A percentile compares a stretch with the other conserved stretches of the same genome.
These are phyloP conservation scores for Amphipoea lucens DNA, from an alignment of 2,888 invertebrate species.

Conservation along the genomic window DNA sequence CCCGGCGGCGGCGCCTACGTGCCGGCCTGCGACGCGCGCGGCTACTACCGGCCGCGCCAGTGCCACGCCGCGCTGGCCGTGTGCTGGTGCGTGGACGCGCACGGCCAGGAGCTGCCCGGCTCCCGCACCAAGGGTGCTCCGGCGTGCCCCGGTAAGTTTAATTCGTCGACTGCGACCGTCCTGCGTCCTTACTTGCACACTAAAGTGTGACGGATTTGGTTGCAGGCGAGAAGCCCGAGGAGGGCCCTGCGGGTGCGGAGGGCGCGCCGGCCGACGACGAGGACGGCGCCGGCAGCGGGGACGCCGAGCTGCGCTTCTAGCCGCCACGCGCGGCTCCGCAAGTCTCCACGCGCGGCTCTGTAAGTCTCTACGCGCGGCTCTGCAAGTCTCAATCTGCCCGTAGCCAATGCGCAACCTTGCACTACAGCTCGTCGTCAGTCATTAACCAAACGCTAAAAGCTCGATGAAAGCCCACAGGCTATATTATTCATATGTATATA, in stretches of 20 bases:
- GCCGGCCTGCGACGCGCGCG: slow-evolving; percentile 95
- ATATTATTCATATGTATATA: neutral
- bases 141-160: slow-evolving; percentile 65
- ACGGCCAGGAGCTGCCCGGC: slow-evolving; percentile 96
- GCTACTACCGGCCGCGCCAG: slow-evolving; percentile 96
- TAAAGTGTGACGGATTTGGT: neutral
- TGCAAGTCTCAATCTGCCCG: neutral
- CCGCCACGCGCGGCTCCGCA: neutral
- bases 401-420: neutral
- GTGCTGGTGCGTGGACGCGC: slow-evolving; percentile 98
- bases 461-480: slow-evolving; percentile 11
- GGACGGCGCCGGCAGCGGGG: slow-evolving; percentile 92
- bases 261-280: slow-evolving; percentile 93
- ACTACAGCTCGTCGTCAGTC: neutral
- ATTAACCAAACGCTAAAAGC: neutral
- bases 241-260: slow-evolving; percentile 87
- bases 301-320: slow-evolving; percentile 89
- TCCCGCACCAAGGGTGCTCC: slow-evolving; percentile 93
- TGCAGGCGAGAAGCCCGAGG: slow-evolving; percentile 38
- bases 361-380: neutral
- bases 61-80: slow-evolving; percentile 96
- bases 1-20: slow-evolving; percentile 92
- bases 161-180: neutral
- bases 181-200: neutral
- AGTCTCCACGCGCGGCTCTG: neutral